These are phyloP conservation scores for Oxyura jamaicensis DNA, from an alignment of 2,113 vertebrate species.

Conservation along the genomic window DNA sequence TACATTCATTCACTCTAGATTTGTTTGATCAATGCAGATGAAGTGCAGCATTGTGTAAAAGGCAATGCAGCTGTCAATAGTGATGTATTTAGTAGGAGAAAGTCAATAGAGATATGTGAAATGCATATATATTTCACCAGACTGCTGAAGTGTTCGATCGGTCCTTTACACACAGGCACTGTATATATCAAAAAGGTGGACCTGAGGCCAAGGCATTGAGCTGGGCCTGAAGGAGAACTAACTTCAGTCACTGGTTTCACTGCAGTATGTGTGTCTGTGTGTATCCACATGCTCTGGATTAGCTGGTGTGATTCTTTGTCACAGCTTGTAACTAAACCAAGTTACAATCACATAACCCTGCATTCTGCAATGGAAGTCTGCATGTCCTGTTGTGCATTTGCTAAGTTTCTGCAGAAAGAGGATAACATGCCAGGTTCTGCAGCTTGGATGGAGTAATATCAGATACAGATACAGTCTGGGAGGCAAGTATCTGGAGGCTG, in stretches of 20 bases:
- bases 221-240: background rate
- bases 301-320: too few species aligned
- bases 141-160: background rate
- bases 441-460: background rate
- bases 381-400: background rate
- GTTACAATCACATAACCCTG: background rate
- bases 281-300: rapidly evolving
- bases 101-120: background rate
- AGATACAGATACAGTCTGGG: background rate
- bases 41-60: background rate
- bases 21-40: conserved; percentile 2
- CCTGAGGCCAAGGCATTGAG: background rate
- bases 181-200: background rate
- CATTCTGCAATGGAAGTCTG: background rate
- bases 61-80: background rate
- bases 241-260: background rate
- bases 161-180: background rate
- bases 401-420: background rate
- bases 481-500: background rate
- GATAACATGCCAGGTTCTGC: background rate
- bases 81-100: background rate
- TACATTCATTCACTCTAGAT: background rate
- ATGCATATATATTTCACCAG: background rate
- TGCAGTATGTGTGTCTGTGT: background rate
- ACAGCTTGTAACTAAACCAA: background rate